These are phyloP conservation scores for Atta texana DNA, from an alignment of 1,140 invertebrate genomes.

Conservation along the genomic window DNA sequence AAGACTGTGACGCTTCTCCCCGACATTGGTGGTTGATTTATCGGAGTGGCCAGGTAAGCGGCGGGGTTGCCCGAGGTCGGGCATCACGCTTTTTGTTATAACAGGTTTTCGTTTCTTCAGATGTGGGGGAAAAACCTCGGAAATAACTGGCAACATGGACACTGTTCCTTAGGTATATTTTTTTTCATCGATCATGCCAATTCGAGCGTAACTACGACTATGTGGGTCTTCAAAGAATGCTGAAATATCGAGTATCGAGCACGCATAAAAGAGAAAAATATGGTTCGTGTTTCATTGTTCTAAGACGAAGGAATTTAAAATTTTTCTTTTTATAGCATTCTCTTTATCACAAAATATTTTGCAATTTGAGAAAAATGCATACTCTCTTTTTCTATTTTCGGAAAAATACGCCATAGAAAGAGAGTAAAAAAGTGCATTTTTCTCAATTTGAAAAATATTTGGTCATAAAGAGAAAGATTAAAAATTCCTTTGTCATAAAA, in stretches of 20 bases:
- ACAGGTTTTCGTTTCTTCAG: conserved; percentile 42
- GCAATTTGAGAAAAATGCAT: neutral
- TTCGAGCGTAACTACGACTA: neutral
- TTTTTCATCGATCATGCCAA: conserved; percentile 17
- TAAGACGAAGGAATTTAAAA: neutral
- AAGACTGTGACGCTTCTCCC: conserved; percentile 58
- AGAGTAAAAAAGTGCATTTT: neutral
- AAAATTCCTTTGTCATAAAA: neutral
- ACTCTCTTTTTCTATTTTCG: neutral
- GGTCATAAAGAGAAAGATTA: neutral
- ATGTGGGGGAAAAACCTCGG: neutral
- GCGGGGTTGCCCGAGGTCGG: conserved; percentile 76
- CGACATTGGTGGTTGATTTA: conserved; percentile 68
- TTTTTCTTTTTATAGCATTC: neutral
- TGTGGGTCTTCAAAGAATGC: neutral
- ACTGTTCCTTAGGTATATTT: neutral
- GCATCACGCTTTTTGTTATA: conserved; percentile 56
- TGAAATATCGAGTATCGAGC: neutral
- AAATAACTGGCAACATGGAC: neutral
- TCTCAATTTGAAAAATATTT: neutral
- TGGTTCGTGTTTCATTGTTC: neutral
- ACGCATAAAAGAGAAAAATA: neutral
- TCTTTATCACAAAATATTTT: neutral
- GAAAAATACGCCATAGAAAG: neutral
- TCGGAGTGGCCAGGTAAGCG: conserved; percentile 64